Base-by-base conservation (phyloP, 2,113 vertebrate species). In the Nothobranchius kuhntae region DNA sequence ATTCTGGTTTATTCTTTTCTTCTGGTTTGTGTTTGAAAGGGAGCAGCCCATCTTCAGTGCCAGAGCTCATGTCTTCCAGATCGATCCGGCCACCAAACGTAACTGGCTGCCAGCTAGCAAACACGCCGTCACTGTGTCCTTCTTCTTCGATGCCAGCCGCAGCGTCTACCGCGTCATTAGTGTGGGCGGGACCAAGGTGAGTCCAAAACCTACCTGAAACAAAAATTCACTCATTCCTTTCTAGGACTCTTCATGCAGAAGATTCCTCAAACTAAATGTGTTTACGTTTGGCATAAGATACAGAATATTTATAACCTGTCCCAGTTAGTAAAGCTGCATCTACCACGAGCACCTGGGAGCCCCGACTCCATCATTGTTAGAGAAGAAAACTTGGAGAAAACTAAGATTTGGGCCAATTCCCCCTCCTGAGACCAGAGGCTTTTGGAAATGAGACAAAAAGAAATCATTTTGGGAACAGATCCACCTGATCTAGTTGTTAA, bases 71-170 rank as follows among this genome's bases (percentile, higher is more conserved):
- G 97, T 99, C 9, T 99, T 99, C 93, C 96, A 99, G 88, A 99
- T 98, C 0, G 97, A 99, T 82, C 96, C 97, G 0, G 92, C 94
- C 67, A 98, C 97, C 83, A 99, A 99, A 57, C 86, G 96, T 38
- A 97, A 96, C 90, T 99, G 97, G 97, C 94, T 99, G 82, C 97
- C 96, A 0, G 95, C 96, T 56, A 96, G 96, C 90, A 98, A 97
- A 46, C 97, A 98, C 0, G 96, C 96, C 0, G 86, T 96, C 72
- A 95, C 96, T 0, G 97, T 99, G 71, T 93, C 93, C 59, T 93
- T 93, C 82, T 93, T 92, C 81, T 93, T 90, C 14, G 93, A 99
- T 80, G 95, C 93, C 85, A 94, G 88, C 0, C 93, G 97, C 67
- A 95, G 85, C 0, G 97, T 96, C 24, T 99, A 99, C 88, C 93